Evolutionary conservation across 2,888 invertebrate species (phyloP).

Genomic region (Zele albiditarsus): DNA sequence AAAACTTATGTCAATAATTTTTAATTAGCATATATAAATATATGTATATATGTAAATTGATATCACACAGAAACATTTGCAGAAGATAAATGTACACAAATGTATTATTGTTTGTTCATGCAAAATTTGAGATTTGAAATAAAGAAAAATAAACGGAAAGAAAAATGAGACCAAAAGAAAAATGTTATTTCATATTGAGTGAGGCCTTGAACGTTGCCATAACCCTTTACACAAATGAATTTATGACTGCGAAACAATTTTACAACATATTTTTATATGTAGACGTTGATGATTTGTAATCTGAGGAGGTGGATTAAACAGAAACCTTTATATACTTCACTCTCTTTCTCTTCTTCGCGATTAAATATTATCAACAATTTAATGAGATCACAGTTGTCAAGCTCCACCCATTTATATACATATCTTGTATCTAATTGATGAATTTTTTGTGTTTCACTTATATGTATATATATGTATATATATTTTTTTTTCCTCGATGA

Average conservation of each 20-base stretch:
- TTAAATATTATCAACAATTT: not conserved
- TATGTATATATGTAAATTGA: no score
- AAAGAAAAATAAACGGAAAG: not conserved
- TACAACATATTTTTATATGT: constrained; percentile 7
- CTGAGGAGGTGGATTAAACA: not conserved
- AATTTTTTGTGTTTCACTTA: not conserved
- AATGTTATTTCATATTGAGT: constrained; percentile 17
- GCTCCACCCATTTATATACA: constrained; percentile 1
- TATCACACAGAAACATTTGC: not conserved
- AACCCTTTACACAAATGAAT: constrained; percentile 8
- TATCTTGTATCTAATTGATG: not conserved
- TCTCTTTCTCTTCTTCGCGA: not conserved
- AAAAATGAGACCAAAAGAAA: not conserved
- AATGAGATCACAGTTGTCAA: not conserved
- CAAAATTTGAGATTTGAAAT: not conserved
- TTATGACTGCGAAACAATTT: not conserved
- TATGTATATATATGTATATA: no score
- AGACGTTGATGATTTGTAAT: not conserved
- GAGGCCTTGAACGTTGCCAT: constrained; percentile 20
- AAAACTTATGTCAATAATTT: no score
- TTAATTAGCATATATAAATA: no score
- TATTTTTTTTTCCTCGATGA: not conserved
- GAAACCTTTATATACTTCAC: not conserved
- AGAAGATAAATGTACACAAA: not conserved
- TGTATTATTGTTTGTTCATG: not conserved